Percentiles rank a stretch among this genome's conserved stretches.
Conservation (phyloP, 2,113 vertebrate genomes). For the Cryptomyrus ogoouensis region DNA sequence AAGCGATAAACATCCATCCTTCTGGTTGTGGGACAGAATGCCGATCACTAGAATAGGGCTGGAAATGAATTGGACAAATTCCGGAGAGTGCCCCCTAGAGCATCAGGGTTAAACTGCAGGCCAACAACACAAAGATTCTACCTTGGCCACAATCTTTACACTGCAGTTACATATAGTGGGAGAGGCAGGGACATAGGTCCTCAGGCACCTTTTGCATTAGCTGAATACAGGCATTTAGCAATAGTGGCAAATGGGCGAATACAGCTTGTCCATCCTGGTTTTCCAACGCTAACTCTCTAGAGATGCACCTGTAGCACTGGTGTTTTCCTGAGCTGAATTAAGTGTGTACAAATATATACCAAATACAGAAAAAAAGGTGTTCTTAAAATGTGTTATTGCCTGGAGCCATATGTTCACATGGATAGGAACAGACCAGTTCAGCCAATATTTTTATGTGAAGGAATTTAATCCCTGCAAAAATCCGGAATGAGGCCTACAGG, state of each 20-base stretch:
- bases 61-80: neutral
- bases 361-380: neutral
- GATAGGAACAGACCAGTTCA: neutral
- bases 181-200: neutral
- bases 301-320: neutral
- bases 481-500: neutral
- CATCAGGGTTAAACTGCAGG: neutral
- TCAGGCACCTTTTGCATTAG: neutral
- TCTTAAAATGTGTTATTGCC: neutral
- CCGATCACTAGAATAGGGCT: neutral
- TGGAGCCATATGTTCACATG: neutral
- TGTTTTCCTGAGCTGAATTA: neutral
- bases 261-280: neutral
- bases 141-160: neutral
- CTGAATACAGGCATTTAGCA: neutral
- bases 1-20: neutral
- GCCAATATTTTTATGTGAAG: neutral
- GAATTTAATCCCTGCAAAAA: neutral
- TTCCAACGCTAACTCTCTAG: neutral
- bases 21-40: neutral
- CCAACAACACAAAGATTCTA: neutral
- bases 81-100: neutral
- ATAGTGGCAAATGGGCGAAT: neutral
- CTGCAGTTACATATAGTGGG: neutral
- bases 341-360: neutral